Evolutionary conservation across 2,888 invertebrate species (phyloP).

Genomic region (Nephrotoma guestfalica): DNA sequence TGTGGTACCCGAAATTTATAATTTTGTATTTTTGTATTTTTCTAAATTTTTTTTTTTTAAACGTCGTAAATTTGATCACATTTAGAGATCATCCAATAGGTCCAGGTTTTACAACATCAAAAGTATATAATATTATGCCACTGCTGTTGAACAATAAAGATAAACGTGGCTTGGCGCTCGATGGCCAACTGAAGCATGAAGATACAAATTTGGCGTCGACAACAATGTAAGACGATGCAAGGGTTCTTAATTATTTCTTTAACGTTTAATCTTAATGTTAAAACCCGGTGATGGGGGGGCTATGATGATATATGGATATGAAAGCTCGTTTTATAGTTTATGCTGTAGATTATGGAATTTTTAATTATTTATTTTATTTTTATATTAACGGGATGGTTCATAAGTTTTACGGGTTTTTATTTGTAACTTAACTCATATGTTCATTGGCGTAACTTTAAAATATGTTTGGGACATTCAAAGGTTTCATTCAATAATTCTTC

Average conservation of each 20-base stretch:
- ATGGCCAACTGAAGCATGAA: constrained; percentile 76
- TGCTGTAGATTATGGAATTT: background rate
- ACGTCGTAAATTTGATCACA: constrained; percentile 14
- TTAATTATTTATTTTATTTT: background rate
- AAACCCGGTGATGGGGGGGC: background rate
- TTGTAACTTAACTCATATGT: background rate
- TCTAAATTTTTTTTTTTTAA: background rate
- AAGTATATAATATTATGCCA: constrained; percentile 65
- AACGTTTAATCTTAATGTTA: background rate
- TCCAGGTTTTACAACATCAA: constrained; percentile 73
- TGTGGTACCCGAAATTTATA: background rate
- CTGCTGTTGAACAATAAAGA: constrained; percentile 69
- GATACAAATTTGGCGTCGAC: constrained; percentile 79
- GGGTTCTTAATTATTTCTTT: background rate
- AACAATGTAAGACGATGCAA: constrained; percentile 50
- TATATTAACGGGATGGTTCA: background rate
- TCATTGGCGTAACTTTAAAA: background rate
- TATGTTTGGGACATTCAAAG: too few relatives aligned
- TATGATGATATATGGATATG: background rate
- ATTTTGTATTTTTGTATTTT: background rate
- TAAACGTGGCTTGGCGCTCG: constrained; percentile 70
- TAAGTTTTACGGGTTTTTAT: background rate
- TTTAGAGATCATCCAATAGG: constrained; percentile 69
- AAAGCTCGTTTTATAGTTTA: background rate
- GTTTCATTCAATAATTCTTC: too few relatives aligned